phyloP scores from a whole-genome alignment of 2,888 invertebrate species.

The Cetonia aurata region DNA sequence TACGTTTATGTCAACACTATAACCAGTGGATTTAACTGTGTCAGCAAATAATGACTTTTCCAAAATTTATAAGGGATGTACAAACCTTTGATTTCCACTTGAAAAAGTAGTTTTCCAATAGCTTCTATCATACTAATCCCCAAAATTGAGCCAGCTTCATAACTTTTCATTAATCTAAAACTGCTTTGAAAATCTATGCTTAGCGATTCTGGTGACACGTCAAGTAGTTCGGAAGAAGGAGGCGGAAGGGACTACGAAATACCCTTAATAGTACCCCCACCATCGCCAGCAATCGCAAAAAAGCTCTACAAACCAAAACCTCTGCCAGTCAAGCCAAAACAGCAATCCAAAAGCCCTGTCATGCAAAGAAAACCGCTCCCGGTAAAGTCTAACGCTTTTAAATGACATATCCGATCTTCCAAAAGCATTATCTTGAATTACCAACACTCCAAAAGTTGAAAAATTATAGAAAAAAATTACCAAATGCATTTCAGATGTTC shows the following conservation, averaged over 20 bases:
- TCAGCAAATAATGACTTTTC: too few relatives aligned
- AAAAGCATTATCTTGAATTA: not conserved
- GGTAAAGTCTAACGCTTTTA: conserved; percentile 60
- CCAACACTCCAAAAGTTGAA: conserved; percentile 12
- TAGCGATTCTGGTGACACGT: conserved; percentile 85
- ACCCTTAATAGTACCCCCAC: conserved; percentile 75
- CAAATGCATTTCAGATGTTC: conserved; percentile 67
- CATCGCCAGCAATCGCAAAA: conserved; percentile 75
- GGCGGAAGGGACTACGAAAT: conserved; percentile 65
- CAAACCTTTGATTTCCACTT: too few relatives aligned
- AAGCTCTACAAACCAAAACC: conserved; percentile 61
- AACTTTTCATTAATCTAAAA: conserved; percentile 8
- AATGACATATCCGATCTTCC: conserved; percentile 30
- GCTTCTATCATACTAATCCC: too few relatives aligned
- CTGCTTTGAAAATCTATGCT: not conserved
- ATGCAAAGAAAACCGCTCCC: conserved; percentile 70
- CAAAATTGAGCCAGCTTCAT: not conserved
- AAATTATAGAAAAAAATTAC: conserved; percentile 3
- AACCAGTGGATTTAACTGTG: too few relatives aligned
- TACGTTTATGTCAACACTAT: too few relatives aligned
- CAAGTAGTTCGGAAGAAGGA: conserved; percentile 78
- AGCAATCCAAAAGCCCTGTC: conserved; percentile 41
- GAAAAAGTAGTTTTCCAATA: too few relatives aligned
- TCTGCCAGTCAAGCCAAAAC: conserved; percentile 54
- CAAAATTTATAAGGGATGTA: too few relatives aligned